Conservation (phyloP, 35 echinoderm and acorn worm species). For the Apostichopus californicus region DNA sequence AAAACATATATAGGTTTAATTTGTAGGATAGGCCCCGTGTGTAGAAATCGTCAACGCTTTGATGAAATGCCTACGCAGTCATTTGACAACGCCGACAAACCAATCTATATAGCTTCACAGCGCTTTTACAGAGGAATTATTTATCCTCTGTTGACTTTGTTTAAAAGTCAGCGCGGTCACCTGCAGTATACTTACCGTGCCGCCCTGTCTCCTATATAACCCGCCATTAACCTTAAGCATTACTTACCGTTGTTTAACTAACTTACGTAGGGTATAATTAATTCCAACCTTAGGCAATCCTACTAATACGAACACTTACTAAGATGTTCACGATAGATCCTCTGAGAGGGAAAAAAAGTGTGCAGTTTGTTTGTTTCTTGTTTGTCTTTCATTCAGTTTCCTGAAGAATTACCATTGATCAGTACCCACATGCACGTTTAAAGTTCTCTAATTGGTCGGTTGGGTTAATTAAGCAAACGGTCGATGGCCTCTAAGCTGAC, state of each 20-base stretch:
- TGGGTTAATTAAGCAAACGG: not conserved
- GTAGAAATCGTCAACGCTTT: not conserved
- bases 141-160: not conserved
- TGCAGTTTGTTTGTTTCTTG: too few relatives aligned
- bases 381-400: too few relatives aligned
- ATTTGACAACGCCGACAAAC: not conserved
- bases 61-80: not conserved
- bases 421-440: not conserved
- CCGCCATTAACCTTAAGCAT: not conserved
- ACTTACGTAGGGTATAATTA: not conserved
- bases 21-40: too few relatives aligned
- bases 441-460: not conserved
- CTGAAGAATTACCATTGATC: too few relatives aligned
- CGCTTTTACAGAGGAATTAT: not conserved
- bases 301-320: not conserved
- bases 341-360: not conserved
- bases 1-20: too few relatives aligned
- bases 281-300: not conserved
- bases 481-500: not conserved
- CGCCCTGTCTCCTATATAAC: not conserved
- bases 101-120: not conserved
- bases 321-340: not conserved
- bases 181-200: not conserved
- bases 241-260: not conserved
- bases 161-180: not conserved